A percentile compares a stretch with the other conserved stretches of the same genome.
phyloP scores from a whole-genome alignment of 1,140 invertebrate species.

The Anthonomus grandis region DNA sequence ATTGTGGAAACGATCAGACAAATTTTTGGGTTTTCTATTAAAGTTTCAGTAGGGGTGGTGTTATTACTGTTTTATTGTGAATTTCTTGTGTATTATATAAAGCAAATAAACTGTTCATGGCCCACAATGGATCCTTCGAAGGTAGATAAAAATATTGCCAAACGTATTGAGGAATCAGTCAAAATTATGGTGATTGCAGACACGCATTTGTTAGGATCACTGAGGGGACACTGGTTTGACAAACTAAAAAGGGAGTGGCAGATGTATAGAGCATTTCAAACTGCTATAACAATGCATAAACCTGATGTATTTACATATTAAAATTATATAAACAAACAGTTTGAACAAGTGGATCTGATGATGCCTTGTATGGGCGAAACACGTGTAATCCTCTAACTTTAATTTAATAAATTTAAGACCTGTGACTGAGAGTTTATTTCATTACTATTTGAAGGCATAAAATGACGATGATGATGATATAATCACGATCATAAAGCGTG shows the following conservation, averaged over 20 bases:
- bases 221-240: slow-evolving; percentile 93
- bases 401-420: too few species aligned
- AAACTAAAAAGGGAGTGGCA: slow-evolving; percentile 96
- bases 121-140: slow-evolving; percentile 54
- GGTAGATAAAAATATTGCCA: slow-evolving; percentile 29
- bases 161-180: slow-evolving; percentile 53
- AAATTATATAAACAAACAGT: too few species aligned
- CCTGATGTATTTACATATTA: too few species aligned
- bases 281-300: slow-evolving; percentile 74
- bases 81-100: slow-evolving; percentile 67
- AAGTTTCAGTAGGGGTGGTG: slow-evolving; percentile 35
- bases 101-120: slow-evolving; percentile 68
- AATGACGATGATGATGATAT: too few species aligned
- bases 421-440: too few species aligned
- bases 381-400: too few species aligned
- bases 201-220: slow-evolving; percentile 84
- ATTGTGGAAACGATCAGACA: too few species aligned
- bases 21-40: too few species aligned
- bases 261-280: slow-evolving; percentile 92
- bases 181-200: slow-evolving; percentile 86
- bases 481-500: too few species aligned
- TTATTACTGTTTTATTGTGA: slow-evolving; percentile 62
- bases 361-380: too few species aligned
- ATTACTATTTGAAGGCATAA: too few species aligned
- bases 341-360: too few species aligned